Conservation (phyloP, 1,140 invertebrate genomes). For the Apis dorsata region DNA sequence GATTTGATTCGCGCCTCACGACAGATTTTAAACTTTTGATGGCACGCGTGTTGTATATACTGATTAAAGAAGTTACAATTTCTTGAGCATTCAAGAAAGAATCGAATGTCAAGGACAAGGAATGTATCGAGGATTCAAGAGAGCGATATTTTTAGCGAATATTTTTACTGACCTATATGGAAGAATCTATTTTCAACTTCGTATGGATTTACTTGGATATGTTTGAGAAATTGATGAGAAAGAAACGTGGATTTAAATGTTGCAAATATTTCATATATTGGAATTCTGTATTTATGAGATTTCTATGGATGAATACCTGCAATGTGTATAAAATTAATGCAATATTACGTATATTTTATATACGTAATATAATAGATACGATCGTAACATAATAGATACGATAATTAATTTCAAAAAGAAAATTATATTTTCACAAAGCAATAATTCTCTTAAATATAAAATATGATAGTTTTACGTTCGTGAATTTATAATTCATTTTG, state of each 20-base stretch:
- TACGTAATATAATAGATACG: too few species aligned
- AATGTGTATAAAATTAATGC: neutral
- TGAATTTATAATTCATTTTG: neutral
- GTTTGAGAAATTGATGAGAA: neutral
- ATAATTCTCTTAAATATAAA: neutral
- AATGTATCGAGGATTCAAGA: neutral
- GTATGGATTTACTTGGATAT: neutral
- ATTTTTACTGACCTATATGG: neutral
- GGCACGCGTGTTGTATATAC: neutral
- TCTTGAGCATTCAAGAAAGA: neutral
- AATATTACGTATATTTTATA: too few species aligned
- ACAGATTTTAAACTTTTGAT: neutral
- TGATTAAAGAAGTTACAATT: neutral
- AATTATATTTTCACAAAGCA: too few species aligned
- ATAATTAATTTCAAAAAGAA: too few species aligned
- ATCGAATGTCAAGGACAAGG: neutral
- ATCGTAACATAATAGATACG: too few species aligned
- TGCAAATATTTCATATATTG: neutral
- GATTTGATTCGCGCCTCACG: neutral
- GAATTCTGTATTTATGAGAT: neutral
- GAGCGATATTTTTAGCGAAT: constrained; percentile 5
- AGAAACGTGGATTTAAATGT: neutral
- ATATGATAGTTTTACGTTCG: too few species aligned
- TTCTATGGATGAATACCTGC: neutral
- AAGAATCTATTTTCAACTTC: neutral